A percentile compares a stretch with the other conserved stretches of the same genome.
These are phyloP conservation scores for Folsomia candida DNA, from an alignment of 2,888 invertebrate species.

Conservation along the genomic window DNA sequence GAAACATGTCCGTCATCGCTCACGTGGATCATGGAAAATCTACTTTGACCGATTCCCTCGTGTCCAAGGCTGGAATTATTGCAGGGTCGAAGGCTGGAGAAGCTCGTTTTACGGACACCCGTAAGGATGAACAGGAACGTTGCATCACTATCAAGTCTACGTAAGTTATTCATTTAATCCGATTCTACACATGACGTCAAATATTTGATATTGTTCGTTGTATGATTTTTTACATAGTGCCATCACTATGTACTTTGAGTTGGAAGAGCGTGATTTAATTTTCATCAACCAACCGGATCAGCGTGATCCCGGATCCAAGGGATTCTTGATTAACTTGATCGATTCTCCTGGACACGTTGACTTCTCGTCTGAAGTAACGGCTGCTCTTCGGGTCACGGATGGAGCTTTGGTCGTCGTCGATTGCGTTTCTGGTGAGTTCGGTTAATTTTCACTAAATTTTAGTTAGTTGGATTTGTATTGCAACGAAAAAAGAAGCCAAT, in stretches of 20 bases:
- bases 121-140: conserved; percentile 99
- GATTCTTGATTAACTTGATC: conserved; percentile 99
- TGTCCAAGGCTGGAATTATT: conserved; percentile 99
- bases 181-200: neutral
- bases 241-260: conserved; percentile 98
- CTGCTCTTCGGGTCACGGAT: conserved; percentile 99
- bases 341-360: conserved; percentile 99
- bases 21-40: conserved; percentile 99
- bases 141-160: conserved; percentile 99
- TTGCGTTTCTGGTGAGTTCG: conserved; percentile 87
- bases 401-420: conserved; percentile 99
- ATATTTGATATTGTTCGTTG: neutral
- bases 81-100: conserved; percentile 98
- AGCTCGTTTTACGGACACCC: conserved; percentile 97
- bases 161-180: conserved; percentile 66
- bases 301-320: conserved; percentile 83
- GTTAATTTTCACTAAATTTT: neutral
- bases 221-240: conserved; percentile 64
- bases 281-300: conserved; percentile 90
- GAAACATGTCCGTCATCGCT: conserved; percentile 99
- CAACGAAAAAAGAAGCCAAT: no score
- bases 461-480: neutral
- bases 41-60: conserved; percentile 97
- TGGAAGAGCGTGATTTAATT: conserved; percentile 87
- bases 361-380: conserved; percentile 99